These are phyloP conservation scores for Nemopilema nomurai DNA, from an alignment of 30 jellyfish, hydroid and myxozoan genomes.

Conservation along the genomic window DNA sequence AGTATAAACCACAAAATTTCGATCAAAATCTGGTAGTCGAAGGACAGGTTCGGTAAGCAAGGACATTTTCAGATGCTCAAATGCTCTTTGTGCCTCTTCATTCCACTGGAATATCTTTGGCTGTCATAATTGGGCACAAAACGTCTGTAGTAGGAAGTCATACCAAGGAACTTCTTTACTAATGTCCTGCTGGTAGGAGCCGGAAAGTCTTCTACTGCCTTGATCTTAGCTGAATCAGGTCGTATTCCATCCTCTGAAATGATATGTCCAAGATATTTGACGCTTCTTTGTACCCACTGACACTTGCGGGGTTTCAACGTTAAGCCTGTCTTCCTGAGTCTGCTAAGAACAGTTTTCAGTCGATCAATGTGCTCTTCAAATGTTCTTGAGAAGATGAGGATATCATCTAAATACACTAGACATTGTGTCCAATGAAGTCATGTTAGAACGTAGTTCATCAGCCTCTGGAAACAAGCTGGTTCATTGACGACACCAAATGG, in stretches of 20 bases:
- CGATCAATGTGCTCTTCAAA: slow-evolving; percentile 51
- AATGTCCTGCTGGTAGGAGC: slow-evolving; percentile 30
- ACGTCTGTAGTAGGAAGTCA: slow-evolving; percentile 52
- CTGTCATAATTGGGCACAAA: slow-evolving; percentile 36
- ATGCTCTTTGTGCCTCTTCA: slow-evolving; percentile 6
- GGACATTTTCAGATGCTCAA: slow-evolving; percentile 24
- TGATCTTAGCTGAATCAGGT: slow-evolving; percentile 8
- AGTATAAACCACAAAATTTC: slow-evolving; percentile 14
- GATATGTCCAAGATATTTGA: slow-evolving; percentile 58
- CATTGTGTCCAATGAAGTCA: slow-evolving; percentile 33
- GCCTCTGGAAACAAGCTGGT: slow-evolving; percentile 62
- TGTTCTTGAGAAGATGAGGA: slow-evolving; percentile 30
- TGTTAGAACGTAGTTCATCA: slow-evolving; percentile 51
- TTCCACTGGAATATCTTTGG: slow-evolving; percentile 12
- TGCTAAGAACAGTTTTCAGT: slow-evolving; percentile 20
- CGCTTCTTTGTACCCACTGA: slow-evolving; percentile 22
- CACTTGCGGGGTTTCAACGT: slow-evolving; percentile 58
- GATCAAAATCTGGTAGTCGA: slow-evolving; percentile 48
- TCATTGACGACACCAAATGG: slow-evolving; percentile 55
- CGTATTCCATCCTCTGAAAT: slow-evolving; percentile 36
- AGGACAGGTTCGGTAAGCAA: slow-evolving; percentile 14
- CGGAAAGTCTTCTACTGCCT: slow-evolving; percentile 48
- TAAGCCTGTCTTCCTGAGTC: slow-evolving; percentile 43
- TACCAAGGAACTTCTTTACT: slow-evolving; percentile 45
- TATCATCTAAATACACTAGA: slow-evolving; percentile 51